These are phyloP conservation scores for Phocoena sinus DNA, from an alignment of 2,113 vertebrate species.

Conservation along the genomic window DNA sequence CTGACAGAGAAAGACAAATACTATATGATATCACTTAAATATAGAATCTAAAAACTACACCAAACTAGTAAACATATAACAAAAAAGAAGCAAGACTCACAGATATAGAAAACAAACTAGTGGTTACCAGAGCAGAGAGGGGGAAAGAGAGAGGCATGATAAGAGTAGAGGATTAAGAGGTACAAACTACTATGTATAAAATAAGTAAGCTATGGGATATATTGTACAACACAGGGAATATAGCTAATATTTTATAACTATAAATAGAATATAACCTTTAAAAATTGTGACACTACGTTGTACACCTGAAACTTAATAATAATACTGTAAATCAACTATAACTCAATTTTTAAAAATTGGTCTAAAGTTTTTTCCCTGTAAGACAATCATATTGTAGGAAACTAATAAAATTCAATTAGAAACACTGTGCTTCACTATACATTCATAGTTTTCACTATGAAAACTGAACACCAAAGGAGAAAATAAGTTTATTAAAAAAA, in stretches of 20 bases:
- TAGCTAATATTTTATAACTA: neutral
- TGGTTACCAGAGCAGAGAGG: neutral
- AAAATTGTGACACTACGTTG: neutral
- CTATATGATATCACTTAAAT: neutral
- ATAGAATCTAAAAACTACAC: neutral
- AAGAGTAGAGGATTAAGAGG: neutral
- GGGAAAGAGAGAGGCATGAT: neutral
- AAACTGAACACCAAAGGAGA: neutral
- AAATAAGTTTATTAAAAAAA: neutral
- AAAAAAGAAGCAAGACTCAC: neutral
- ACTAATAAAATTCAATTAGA: constrained; percentile 24
- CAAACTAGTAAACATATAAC: neutral
- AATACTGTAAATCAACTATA: neutral
- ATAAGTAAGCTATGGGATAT: neutral
- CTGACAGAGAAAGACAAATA: neutral
- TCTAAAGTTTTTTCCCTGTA: neutral
- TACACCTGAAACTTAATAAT: neutral
- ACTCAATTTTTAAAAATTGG: neutral
- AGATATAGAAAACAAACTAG: neutral
- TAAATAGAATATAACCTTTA: neutral
- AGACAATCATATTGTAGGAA: neutral
- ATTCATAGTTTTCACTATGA: neutral
- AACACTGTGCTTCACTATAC: neutral
- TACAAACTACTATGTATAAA: neutral
- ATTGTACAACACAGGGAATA: neutral